These are phyloP conservation scores for Charina bottae DNA, from an alignment of 2,113 vertebrate species.

Conservation along the genomic window DNA sequence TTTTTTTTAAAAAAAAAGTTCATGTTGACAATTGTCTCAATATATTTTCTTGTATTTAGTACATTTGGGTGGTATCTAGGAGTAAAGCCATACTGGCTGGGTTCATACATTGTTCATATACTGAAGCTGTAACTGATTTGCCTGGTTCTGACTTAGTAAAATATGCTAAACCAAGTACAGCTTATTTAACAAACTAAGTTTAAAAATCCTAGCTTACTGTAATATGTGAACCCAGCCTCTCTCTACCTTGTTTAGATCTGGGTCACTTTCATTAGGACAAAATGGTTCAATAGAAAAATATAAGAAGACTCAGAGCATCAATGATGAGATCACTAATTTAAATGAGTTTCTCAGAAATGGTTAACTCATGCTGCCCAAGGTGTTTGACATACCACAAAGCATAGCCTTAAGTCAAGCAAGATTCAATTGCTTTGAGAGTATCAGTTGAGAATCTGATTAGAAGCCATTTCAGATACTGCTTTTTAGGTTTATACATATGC, in stretches of 20 bases:
- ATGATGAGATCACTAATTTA: conserved; percentile 7
- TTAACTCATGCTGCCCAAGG: not conserved
- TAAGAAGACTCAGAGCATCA: not conserved
- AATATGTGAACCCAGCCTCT: not conserved
- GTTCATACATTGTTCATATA: not conserved
- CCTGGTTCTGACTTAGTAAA: not conserved
- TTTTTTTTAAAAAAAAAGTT: conserved; percentile 22
- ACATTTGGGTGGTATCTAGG: conserved; percentile 36
- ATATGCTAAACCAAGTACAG: not conserved
- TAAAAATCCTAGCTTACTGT: not conserved
- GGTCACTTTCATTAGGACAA: conserved; percentile 35
- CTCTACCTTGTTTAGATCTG: conserved; percentile 49
- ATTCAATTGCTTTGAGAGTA: not conserved
- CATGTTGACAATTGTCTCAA: conserved; percentile 10
- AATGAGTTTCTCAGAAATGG: not conserved
- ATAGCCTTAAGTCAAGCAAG: not conserved
- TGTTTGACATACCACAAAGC: not conserved
- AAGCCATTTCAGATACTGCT: not conserved
- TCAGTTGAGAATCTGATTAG: not conserved
- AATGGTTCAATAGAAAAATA: conserved; percentile 15
- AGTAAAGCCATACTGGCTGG: not conserved
- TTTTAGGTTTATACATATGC: not conserved
- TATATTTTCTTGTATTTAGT: conserved; percentile 33
- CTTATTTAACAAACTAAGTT: not conserved
- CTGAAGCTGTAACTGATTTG: not conserved